A percentile compares a stretch with the other conserved stretches of the same genome.
phyloP scores from a whole-genome alignment of 92 coral and sea anemone species.

The Zoanthus sociatus region DNA sequence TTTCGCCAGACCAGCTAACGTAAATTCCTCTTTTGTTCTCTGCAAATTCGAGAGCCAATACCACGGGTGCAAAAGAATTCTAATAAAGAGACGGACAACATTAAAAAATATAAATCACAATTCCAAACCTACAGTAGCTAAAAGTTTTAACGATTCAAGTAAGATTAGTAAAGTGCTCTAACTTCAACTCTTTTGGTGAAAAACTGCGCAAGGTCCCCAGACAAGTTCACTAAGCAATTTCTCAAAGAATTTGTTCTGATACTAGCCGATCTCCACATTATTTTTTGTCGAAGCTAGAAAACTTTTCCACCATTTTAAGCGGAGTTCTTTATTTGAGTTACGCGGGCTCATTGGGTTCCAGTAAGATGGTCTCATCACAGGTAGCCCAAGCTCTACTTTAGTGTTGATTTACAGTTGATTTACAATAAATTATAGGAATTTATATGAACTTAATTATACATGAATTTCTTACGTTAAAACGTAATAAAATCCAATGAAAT shows the following conservation, averaged over 20 bases:
- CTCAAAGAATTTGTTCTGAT: conserved; percentile 54
- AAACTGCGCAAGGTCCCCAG: conserved; percentile 62
- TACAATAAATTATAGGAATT: too few relatives aligned
- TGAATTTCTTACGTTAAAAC: too few relatives aligned
- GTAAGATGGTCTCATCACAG: not conserved
- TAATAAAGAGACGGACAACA: not conserved
- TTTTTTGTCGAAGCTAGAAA: conserved; percentile 13
- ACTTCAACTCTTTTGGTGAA: conserved; percentile 31
- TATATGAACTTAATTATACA: too few relatives aligned
- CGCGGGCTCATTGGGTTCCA: conserved; percentile 20
- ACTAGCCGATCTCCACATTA: conserved; percentile 58
- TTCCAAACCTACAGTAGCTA: not conserved
- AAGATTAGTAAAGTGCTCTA: not conserved
- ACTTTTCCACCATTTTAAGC: conserved; percentile 37
- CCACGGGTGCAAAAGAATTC: conserved; percentile 40
- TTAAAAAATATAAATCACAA: not conserved
- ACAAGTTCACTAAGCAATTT: conserved; percentile 65
- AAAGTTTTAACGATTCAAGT: not conserved
- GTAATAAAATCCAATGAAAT: too few relatives aligned
- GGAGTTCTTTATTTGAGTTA: not conserved
- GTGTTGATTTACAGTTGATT: too few relatives aligned
- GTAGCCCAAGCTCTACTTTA: too few relatives aligned
- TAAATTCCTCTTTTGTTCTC: conserved; percentile 51
- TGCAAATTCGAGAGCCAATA: conserved; percentile 60
- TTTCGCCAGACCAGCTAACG: conserved; percentile 89